Conservation (phyloP, 2,113 vertebrate species). For the Peromyscus maniculatus region DNA sequence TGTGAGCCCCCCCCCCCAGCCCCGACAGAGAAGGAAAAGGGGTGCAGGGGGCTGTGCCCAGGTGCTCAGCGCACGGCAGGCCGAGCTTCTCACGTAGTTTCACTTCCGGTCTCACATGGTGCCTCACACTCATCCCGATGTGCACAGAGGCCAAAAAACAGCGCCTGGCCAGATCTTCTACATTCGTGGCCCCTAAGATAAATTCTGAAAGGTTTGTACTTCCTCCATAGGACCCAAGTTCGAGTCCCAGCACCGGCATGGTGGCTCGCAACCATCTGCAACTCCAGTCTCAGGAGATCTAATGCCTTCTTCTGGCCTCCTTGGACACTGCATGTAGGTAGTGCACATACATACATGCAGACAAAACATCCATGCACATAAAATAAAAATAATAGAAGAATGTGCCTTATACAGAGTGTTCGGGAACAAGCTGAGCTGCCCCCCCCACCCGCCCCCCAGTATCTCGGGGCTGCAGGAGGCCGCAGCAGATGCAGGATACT, state of each 20-base stretch:
- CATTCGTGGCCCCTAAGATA: background rate
- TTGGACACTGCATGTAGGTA: background rate
- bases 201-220: background rate
- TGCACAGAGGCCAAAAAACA: fast-evolving
- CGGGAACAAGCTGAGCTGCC: background rate
- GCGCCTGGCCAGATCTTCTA: background rate
- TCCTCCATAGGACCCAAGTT: background rate
- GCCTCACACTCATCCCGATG: fast-evolving
- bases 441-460: background rate
- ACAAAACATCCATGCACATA: background rate
- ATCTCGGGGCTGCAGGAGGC: background rate
- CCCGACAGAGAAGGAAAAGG: background rate
- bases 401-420: background rate
- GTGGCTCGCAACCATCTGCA: background rate
- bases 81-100: background rate
- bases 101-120: background rate
- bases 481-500: background rate
- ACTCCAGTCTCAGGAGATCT: background rate
- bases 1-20: background rate
- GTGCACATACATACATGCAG: background rate
- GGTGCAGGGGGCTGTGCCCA: fast-evolving
- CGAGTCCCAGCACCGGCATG: background rate
- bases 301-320: background rate
- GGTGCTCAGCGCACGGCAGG: fast-evolving
- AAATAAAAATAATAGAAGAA: background rate